These are phyloP conservation scores for Drosophila nr. medialis DNA, from an alignment of 2,888 invertebrate genomes.

Conservation along the genomic window DNA sequence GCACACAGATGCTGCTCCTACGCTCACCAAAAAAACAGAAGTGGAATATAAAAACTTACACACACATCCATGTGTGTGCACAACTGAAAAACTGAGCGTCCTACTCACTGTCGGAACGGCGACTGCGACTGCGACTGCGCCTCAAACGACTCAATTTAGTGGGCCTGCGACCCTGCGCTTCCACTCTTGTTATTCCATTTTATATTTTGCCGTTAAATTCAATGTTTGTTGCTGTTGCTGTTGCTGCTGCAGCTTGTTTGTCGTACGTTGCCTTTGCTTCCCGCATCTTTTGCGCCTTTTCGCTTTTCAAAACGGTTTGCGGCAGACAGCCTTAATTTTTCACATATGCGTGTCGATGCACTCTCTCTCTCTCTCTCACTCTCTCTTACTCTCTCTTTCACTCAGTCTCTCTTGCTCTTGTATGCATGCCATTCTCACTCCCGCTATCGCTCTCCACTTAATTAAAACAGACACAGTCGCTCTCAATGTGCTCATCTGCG, in stretches of 20 bases:
- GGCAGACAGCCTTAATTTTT: conserved; percentile 70
- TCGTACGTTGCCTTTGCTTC: conserved; percentile 63
- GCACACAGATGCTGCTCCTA: conserved; percentile 42
- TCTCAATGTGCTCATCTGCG: conserved; percentile 56
- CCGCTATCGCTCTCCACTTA: conserved; percentile 58
- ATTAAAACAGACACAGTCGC: conserved; percentile 75
- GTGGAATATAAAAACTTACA: conserved; percentile 2
- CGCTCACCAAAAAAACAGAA: conserved; percentile 33
- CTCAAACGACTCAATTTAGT: conserved; percentile 73
- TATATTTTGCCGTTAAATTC: conserved; percentile 31
- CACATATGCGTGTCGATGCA: conserved; percentile 70
- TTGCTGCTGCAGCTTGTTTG: conserved; percentile 39
- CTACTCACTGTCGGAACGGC: conserved; percentile 57
- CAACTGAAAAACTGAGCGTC: conserved; percentile 48
- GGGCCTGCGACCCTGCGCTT: conserved; percentile 49
- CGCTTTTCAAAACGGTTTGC: conserved; percentile 55
- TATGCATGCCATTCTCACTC: conserved; percentile 17
- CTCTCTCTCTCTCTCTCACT: conserved; percentile 29
- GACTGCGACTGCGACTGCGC: conserved; percentile 48
- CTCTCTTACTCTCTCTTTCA: background rate
- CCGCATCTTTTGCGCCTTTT: conserved; percentile 76
- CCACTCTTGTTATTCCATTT: conserved; percentile 33
- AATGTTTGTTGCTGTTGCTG: conserved; percentile 33
- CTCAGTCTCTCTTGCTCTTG: conserved; percentile 14
- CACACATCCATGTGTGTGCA: background rate